Evolutionary conservation across 2,113 vertebrate species (phyloP).

Genomic region (Anarhynchus alexandrinus): DNA sequence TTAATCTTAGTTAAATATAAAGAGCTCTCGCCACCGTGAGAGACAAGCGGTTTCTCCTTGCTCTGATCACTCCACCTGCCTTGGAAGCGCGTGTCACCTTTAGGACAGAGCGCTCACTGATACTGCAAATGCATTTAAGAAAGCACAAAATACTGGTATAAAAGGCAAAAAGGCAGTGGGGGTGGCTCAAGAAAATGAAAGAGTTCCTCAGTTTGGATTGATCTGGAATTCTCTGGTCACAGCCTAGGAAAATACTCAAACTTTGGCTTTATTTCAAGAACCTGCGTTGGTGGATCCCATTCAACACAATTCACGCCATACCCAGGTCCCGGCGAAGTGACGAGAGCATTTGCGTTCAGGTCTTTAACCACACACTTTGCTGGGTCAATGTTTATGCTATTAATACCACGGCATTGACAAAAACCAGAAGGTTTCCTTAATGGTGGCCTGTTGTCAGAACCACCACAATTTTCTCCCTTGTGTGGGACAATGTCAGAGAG

Average conservation of each 20-base stretch:
- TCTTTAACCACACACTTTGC: neutral
- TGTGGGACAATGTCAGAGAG: neutral
- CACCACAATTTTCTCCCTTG: neutral
- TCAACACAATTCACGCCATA: neutral
- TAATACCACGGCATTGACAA: neutral
- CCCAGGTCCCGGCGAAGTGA: neutral
- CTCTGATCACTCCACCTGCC: neutral
- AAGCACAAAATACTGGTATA: no score
- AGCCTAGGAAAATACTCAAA: neutral
- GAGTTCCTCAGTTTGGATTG: neutral
- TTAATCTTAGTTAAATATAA: neutral
- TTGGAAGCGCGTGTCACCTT: neutral
- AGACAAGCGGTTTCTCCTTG: neutral
- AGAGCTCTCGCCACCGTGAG: neutral
- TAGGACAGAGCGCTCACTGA: neutral
- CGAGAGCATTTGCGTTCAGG: accelerated
- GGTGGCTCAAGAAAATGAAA: neutral
- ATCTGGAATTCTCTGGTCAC: neutral
- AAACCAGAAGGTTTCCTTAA: neutral
- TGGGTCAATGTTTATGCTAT: neutral
- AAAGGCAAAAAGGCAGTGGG: neutral
- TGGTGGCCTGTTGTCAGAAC: neutral
- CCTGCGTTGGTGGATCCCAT: neutral
- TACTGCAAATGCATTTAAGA: neutral
- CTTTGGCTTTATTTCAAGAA: neutral